phyloP scores from a whole-genome alignment of 2,113 vertebrate species.

The Carassius carassius region DNA sequence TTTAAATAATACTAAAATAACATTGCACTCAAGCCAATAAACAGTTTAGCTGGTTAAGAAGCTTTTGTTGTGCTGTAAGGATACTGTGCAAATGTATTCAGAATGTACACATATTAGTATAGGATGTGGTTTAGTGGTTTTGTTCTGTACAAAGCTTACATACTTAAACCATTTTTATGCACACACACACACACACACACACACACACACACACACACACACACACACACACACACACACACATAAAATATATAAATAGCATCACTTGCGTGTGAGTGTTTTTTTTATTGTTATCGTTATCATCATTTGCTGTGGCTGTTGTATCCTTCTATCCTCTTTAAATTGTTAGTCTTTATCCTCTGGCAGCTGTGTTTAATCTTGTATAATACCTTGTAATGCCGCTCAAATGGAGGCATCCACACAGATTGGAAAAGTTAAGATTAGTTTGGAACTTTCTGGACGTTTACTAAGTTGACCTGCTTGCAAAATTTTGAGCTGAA shows the following conservation, averaged over 20 bases:
- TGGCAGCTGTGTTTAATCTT: conserved; percentile 67
- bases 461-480: conserved; percentile 22
- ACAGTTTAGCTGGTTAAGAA: neutral
- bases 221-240: neutral
- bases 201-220: neutral
- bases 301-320: conserved; percentile 4
- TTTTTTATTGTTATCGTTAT: conserved; percentile 10
- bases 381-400: conserved; percentile 58
- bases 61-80: neutral
- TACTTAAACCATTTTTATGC: neutral
- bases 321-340: conserved; percentile 44
- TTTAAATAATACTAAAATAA: neutral
- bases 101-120: no score
- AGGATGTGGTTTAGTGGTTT: no score
- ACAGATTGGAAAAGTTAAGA: conserved; percentile 54
- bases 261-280: neutral
- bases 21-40: neutral
- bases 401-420: conserved; percentile 54
- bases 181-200: neutral
- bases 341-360: conserved; percentile 51
- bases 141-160: neutral
- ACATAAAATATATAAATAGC: neutral
- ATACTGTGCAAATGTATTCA: neutral
- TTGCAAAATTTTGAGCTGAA: neutral
- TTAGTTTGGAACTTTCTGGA: conserved; percentile 42